Percentiles rank a stretch among this genome's conserved stretches.
Conservation (phyloP, 2,113 vertebrate genomes). For the Thalassarche chlororhynchos region DNA sequence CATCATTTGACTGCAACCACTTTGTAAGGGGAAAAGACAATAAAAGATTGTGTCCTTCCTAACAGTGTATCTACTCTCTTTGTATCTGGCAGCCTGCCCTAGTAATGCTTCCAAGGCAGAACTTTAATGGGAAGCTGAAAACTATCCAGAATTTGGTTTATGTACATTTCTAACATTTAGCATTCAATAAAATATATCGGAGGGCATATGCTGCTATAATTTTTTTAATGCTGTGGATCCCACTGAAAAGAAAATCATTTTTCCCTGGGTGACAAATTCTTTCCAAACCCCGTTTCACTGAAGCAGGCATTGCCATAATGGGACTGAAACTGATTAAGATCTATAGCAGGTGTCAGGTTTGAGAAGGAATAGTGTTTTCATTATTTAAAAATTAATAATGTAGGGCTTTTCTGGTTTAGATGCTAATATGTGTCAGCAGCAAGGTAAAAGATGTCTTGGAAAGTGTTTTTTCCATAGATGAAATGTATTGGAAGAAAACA, state of each 20-base stretch:
- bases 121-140: slow-evolving; percentile 27
- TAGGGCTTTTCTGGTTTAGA: background rate
- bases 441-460: background rate
- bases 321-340: background rate
- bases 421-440: background rate
- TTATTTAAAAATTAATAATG: slow-evolving; percentile 34
- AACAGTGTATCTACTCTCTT: background rate
- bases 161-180: slow-evolving; percentile 4
- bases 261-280: background rate
- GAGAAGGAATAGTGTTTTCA: background rate
- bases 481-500: background rate
- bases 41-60: background rate
- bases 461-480: background rate
- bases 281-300: background rate
- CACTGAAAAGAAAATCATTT: slow-evolving; percentile 16
- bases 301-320: background rate
- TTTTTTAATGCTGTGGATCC: slow-evolving; percentile 7
- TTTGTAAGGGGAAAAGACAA: background rate
- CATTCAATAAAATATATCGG: background rate
- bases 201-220: slow-evolving; percentile 13
- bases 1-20: background rate
- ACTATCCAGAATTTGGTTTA: background rate
- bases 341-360: background rate
- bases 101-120: slow-evolving; percentile 28
- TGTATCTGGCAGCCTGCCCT: slow-evolving; percentile 4